These are phyloP conservation scores for Anarrhichthys ocellatus DNA, from an alignment of 2,113 vertebrate genomes.

Conservation along the genomic window DNA sequence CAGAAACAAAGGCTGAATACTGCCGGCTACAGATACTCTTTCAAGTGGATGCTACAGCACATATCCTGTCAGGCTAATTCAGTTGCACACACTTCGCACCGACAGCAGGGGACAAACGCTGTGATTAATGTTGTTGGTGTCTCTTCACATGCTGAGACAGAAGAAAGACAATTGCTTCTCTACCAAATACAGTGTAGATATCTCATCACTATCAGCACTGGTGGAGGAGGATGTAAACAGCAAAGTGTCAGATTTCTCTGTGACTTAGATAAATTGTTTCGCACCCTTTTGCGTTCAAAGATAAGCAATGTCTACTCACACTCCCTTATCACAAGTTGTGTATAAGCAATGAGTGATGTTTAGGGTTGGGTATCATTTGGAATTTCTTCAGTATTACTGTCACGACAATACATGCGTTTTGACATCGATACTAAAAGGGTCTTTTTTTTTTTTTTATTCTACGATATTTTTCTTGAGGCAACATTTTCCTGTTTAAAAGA, in stretches of 20 bases:
- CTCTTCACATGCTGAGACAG: conserved; percentile 40
- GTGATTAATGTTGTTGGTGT: conserved; percentile 44
- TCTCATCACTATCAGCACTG: not conserved
- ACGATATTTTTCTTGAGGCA: not conserved
- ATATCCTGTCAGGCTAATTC: conserved; percentile 46
- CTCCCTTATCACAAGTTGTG: not conserved
- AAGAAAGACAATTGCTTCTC: conserved; percentile 25
- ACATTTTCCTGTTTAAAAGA: too few relatives aligned
- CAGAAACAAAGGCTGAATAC: conserved; percentile 28
- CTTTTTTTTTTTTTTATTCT: not conserved
- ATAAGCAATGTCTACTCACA: not conserved
- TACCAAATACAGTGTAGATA: not conserved
- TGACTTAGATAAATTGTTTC: not conserved
- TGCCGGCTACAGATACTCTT: conserved; percentile 29
- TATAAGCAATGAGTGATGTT: not conserved
- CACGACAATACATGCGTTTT: not conserved
- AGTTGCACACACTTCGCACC: conserved; percentile 16
- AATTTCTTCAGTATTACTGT: not conserved
- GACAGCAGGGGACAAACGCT: conserved; percentile 26
- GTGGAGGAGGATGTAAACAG: not conserved
- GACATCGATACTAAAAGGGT: not conserved
- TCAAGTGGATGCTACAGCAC: conserved; percentile 34
- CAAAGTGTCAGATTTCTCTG: not conserved
- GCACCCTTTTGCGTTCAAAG: not conserved
- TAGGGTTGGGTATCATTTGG: not conserved